Conservation (phyloP, 2,888 invertebrate genomes). For the Glyphotaelius pellucidus region DNA sequence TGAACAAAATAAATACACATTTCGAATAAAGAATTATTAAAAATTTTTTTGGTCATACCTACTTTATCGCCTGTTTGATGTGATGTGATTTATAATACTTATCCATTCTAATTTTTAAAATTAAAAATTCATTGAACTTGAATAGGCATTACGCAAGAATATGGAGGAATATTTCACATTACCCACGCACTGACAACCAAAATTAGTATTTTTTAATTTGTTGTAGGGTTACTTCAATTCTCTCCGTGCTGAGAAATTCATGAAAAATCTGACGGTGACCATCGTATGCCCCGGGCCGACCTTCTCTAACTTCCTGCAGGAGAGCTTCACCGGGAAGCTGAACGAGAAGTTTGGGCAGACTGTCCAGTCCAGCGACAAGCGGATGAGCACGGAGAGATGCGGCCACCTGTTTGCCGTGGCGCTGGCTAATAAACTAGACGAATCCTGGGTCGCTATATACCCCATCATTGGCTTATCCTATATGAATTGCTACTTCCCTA, state of each 20-base stretch:
- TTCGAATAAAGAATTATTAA: too few species aligned
- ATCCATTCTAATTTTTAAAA: too few species aligned
- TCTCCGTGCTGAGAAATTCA: constrained; percentile 79
- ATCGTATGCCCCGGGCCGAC: constrained; percentile 88
- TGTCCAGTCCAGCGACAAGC: constrained; percentile 72
- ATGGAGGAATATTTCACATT: too few species aligned
- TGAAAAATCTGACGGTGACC: constrained; percentile 79
- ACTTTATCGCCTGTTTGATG: too few species aligned
- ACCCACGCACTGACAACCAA: too few species aligned
- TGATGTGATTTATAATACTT: too few species aligned
- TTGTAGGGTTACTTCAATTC: constrained; percentile 84
- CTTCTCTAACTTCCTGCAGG: constrained; percentile 82
- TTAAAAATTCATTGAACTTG: too few species aligned
- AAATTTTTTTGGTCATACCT: too few species aligned
- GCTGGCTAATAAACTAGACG: constrained; percentile 78
- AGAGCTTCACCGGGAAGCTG: constrained; percentile 81
- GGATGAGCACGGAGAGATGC: constrained; percentile 79
- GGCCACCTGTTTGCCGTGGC: constrained; percentile 78
- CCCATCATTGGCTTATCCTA: constrained; percentile 80
- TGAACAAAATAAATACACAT: too few species aligned
- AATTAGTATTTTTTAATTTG: background rate
- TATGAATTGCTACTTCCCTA: constrained; percentile 79
- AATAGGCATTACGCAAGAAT: too few species aligned
- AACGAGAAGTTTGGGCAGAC: constrained; percentile 75
- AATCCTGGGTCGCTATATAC: constrained; percentile 84